Conservation (phyloP, 2,113 vertebrate species). For the Phaetusa simplex region DNA sequence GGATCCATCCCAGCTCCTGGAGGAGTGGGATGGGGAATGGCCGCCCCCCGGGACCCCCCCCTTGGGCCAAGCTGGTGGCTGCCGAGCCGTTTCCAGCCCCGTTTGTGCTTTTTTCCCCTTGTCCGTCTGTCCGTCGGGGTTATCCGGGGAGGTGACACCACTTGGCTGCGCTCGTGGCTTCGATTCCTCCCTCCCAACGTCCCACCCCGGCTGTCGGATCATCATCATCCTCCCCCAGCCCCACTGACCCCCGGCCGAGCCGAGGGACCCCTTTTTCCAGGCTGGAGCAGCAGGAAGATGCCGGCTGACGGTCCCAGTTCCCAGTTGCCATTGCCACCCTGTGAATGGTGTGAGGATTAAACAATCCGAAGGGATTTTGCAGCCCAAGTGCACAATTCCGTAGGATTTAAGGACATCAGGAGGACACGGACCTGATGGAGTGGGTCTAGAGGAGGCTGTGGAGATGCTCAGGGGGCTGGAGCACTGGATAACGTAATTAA, state of each 20-base stretch:
- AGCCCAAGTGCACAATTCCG: too few relatives aligned
- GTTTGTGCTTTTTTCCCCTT: not conserved
- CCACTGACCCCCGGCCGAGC: fast-evolving
- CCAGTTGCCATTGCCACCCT: fast-evolving
- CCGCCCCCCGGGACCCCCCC: too few relatives aligned
- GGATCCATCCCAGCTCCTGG: fast-evolving
- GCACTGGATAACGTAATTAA: too few relatives aligned
- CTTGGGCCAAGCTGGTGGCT: not conserved
- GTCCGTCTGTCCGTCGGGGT: not conserved
- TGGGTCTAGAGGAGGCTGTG: too few relatives aligned
- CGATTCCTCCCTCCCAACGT: not conserved
- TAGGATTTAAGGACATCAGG: not conserved
- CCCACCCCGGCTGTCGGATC: not conserved
- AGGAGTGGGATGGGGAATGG: fast-evolving
- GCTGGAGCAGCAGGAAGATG: not conserved
- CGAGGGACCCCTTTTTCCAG: not conserved
- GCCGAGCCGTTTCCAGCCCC: not conserved
- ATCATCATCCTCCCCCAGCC: not conserved
- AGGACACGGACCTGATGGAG: too few relatives aligned
- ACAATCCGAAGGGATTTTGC: not conserved
- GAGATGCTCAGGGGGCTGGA: too few relatives aligned
- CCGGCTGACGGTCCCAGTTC: fast-evolving
- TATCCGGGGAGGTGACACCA: not conserved
- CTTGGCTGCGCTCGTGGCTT: too few relatives aligned
- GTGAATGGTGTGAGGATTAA: not conserved